These are phyloP conservation scores for Platichthys stellatus DNA, from an alignment of 2,113 vertebrate genomes.

Conservation along the genomic window DNA sequence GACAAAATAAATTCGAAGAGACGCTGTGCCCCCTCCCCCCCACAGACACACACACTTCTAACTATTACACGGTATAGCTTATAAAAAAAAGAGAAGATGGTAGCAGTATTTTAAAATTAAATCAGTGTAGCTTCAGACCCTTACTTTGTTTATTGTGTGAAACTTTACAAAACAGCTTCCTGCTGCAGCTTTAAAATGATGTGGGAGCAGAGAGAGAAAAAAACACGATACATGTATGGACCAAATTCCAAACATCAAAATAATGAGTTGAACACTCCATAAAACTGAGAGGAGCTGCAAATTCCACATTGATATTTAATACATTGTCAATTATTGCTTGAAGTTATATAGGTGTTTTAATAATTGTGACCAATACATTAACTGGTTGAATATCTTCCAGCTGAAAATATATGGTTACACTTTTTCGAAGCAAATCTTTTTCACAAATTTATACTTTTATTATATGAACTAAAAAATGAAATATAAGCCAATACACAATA, in stretches of 20 bases:
- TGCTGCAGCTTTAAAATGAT: neutral
- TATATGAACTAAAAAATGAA: neutral
- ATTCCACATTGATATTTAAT: neutral
- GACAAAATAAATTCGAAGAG: conserved; percentile 38
- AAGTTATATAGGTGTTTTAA: neutral
- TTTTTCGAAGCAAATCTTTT: neutral
- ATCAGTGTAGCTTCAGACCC: no score
- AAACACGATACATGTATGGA: neutral
- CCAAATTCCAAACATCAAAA: no score
- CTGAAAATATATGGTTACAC: neutral
- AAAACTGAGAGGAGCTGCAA: neutral
- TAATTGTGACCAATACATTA: neutral
- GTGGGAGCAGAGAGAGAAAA: neutral
- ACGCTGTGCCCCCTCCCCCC: no score
- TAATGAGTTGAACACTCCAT: neutral
- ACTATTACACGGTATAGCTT: no score
- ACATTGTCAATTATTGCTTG: neutral
- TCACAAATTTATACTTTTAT: neutral
- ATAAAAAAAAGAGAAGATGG: no score
- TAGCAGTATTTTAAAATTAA: no score
- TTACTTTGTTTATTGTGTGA: no score
- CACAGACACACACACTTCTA: no score
- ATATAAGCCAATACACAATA: neutral
- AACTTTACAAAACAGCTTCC: neutral
- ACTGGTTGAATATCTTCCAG: neutral